These are phyloP conservation scores for Pantherophis vulpinus DNA, from an alignment of 2,797 vertebrate genomes.

Conservation along the genomic window DNA sequence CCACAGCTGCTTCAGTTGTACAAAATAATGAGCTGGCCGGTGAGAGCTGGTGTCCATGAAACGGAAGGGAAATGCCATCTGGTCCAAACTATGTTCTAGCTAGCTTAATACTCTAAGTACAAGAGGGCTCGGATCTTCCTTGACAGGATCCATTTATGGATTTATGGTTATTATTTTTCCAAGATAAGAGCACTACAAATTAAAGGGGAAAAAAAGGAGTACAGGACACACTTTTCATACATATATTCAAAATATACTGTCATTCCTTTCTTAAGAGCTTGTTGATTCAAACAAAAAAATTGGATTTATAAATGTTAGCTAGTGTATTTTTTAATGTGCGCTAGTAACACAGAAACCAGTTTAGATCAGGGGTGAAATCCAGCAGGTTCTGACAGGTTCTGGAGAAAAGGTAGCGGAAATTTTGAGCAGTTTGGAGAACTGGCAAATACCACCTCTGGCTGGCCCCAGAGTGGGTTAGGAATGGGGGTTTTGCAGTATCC, in stretches of 20 bases:
- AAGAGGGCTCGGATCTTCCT: neutral
- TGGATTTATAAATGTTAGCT: slow-evolving; percentile 15
- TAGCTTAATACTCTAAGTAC: slow-evolving; percentile 33
- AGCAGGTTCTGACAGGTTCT: too few relatives aligned
- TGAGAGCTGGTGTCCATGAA: slow-evolving; percentile 45
- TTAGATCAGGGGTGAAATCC: neutral
- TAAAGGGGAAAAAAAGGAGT: neutral
- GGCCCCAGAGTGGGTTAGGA: too few relatives aligned
- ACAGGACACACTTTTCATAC: neutral
- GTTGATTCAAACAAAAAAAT: slow-evolving; percentile 20
- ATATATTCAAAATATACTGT: neutral
- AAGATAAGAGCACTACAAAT: slow-evolving; percentile 6
- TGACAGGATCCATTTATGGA: slow-evolving; percentile 8
- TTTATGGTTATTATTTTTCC: slow-evolving; percentile 26
- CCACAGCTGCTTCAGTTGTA: slow-evolving; percentile 62
- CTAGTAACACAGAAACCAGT: slow-evolving; percentile 11
- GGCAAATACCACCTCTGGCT: too few relatives aligned
- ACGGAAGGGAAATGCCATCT: slow-evolving; percentile 50
- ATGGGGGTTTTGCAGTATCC: too few relatives aligned
- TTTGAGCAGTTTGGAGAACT: too few relatives aligned
- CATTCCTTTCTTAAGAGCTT: slow-evolving; percentile 25
- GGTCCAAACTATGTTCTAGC: slow-evolving; percentile 22
- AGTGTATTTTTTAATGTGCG: slow-evolving; percentile 3
- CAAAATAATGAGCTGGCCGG: slow-evolving; percentile 60
- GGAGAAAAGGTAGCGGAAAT: too few relatives aligned